phyloP scores from a whole-genome alignment of 1,140 invertebrate genomes.

The Linepithema humile region DNA sequence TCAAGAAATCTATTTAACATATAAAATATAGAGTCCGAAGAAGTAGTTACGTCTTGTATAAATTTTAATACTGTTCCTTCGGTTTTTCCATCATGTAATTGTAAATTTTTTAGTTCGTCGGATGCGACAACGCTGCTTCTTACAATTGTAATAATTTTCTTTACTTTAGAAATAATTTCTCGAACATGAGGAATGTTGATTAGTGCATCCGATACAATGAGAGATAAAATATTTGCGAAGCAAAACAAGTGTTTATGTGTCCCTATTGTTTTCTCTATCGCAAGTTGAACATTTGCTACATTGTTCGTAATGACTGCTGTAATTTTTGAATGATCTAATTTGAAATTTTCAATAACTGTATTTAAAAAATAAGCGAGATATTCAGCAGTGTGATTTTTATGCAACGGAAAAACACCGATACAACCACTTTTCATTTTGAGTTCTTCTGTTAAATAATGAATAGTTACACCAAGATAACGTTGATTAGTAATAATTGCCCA shows the following conservation, averaged over 20 bases:
- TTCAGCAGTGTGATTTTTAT: neutral
- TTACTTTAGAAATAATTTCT: neutral
- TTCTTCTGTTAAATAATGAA: neutral
- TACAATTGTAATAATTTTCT: neutral
- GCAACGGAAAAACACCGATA: neutral
- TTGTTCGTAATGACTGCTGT: neutral
- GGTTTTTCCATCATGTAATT: neutral
- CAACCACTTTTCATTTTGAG: neutral
- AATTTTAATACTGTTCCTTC: neutral
- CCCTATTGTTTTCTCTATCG: neutral
- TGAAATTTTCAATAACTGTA: neutral
- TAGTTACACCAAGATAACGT: neutral
- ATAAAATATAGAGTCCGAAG: neutral
- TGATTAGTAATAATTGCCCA: neutral
- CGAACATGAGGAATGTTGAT: neutral
- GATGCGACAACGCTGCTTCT: neutral
- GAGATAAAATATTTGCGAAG: neutral
- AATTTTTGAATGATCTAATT: neutral
- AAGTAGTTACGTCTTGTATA: neutral
- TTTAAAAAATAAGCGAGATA: neutral
- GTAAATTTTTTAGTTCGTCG: neutral
- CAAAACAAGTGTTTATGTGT: neutral
- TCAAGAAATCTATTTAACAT: neutral
- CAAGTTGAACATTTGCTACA: neutral
- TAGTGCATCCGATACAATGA: neutral